Evolutionary conservation across 2,888 invertebrate genomes (phyloP).

Genomic region (Allolobophora icterica): DNA sequence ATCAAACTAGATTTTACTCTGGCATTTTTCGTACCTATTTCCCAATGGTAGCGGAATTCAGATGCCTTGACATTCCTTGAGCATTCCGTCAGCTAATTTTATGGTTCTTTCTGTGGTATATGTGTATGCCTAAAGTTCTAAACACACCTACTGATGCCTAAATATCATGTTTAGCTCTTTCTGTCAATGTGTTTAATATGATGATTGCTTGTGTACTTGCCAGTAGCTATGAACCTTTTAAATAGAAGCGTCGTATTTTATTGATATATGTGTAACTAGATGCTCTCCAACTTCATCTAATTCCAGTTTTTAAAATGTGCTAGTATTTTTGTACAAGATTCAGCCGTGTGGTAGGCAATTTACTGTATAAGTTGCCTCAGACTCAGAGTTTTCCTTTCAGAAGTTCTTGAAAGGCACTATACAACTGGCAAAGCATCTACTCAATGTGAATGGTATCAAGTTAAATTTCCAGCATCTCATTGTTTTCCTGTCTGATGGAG

Average conservation of each 20-base stretch:
- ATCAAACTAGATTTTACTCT: background rate
- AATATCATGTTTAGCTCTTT: background rate
- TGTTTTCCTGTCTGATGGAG: too few species aligned
- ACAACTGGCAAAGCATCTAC: background rate
- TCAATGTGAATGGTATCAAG: background rate
- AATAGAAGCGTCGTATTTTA: background rate
- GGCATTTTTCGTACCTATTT: background rate
- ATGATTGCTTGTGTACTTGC: background rate
- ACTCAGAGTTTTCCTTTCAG: background rate
- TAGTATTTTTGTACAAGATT: background rate
- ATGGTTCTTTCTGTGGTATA: background rate
- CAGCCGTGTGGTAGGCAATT: background rate
- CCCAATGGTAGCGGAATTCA: background rate
- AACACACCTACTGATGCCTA: background rate
- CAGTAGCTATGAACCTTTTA: background rate
- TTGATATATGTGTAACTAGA: background rate
- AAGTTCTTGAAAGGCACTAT: background rate
- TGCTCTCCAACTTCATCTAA: background rate
- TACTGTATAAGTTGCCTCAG: background rate
- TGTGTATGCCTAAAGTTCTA: background rate
- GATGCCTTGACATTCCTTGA: slow-evolving; percentile 8
- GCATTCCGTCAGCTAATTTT: background rate
- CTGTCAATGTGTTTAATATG: background rate
- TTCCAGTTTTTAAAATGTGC: background rate
- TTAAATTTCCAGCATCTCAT: background rate